These are phyloP conservation scores for Microctenopoma stevenorrisi DNA, from an alignment of 2,797 vertebrate species.

Conservation along the genomic window DNA sequence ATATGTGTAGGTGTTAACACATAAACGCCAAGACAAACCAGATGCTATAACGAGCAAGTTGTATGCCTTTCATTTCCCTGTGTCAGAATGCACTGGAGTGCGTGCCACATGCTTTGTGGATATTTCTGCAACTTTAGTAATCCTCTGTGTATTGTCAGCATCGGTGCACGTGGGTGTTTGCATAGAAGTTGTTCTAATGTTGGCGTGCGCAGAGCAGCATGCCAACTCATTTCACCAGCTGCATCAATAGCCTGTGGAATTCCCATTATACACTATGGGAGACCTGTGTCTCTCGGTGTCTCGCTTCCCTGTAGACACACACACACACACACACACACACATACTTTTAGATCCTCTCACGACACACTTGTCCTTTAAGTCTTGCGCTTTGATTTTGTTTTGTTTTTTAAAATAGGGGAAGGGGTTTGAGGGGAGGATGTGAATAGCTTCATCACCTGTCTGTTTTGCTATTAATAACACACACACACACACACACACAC, in stretches of 20 bases:
- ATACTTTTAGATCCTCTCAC: background rate
- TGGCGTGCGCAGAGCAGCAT: slow-evolving; percentile 5
- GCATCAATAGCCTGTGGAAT: slow-evolving; percentile 64
- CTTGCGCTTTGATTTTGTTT: slow-evolving; percentile 44
- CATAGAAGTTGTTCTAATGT: slow-evolving; percentile 54
- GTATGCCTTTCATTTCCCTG: slow-evolving; percentile 48
- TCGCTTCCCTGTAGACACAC: background rate
- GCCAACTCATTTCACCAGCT: slow-evolving; percentile 53
- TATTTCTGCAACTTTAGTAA: slow-evolving; percentile 65
- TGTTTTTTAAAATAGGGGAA: slow-evolving; percentile 70
- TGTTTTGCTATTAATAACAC: slow-evolving; percentile 64
- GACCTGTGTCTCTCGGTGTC: slow-evolving; percentile 12
- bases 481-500: slow-evolving; percentile 11
- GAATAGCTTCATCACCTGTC: slow-evolving; percentile 72
- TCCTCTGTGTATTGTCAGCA: slow-evolving; percentile 68
- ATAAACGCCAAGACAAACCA: slow-evolving; percentile 64
- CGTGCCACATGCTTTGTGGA: slow-evolving; percentile 52
- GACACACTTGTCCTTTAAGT: slow-evolving; percentile 45
- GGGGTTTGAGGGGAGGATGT: slow-evolving; percentile 67
- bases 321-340: background rate
- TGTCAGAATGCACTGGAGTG: slow-evolving; percentile 57
- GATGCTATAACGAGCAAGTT: slow-evolving; percentile 47
- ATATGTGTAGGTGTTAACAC: slow-evolving; percentile 55
- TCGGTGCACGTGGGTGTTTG: slow-evolving; percentile 33
- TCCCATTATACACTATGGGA: slow-evolving; percentile 42